Evolutionary conservation across 92 coral and sea anemone genomes (phyloP).

Genomic region (Epizoanthus stellaris): DNA sequence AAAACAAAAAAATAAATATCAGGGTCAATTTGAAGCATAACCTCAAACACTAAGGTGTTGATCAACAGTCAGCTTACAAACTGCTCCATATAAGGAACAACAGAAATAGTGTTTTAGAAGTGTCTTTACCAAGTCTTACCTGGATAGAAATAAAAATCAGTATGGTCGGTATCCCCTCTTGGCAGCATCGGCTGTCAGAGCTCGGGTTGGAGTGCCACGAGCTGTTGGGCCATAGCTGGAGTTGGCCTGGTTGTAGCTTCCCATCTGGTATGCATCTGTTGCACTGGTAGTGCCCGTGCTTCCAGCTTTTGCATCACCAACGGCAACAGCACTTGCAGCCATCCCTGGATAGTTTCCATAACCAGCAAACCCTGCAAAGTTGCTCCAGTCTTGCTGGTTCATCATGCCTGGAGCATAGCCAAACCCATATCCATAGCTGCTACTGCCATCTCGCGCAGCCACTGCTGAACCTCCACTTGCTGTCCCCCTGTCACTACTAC

Average conservation of each 20-base stretch:
- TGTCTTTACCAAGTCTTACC: constrained; percentile 1
- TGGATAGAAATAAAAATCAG: constrained; percentile 12
- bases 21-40: too few relatives aligned
- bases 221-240: constrained; percentile 75
- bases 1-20: too few relatives aligned
- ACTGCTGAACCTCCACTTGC: neutral
- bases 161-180: constrained; percentile 59
- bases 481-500: constrained; percentile 1
- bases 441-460: constrained; percentile 1
- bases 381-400: constrained; percentile 47
- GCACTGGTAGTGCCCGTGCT: constrained; percentile 23
- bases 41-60: too few relatives aligned
- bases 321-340: constrained; percentile 39
- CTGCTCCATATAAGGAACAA: neutral
- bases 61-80: neutral
- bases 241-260: constrained; percentile 71
- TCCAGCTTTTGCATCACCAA: constrained; percentile 34
- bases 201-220: constrained; percentile 33
- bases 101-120: neutral
- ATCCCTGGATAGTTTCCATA: constrained; percentile 41
- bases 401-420: constrained; percentile 40
- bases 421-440: constrained; percentile 1
- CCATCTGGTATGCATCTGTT: constrained; percentile 61
- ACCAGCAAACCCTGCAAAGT: constrained; percentile 57
- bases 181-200: neutral